A percentile compares a stretch with the other conserved stretches of the same genome.
These are phyloP conservation scores for Ischnus inquisitorius DNA, from an alignment of 2,888 invertebrate genomes.

Conservation along the genomic window DNA sequence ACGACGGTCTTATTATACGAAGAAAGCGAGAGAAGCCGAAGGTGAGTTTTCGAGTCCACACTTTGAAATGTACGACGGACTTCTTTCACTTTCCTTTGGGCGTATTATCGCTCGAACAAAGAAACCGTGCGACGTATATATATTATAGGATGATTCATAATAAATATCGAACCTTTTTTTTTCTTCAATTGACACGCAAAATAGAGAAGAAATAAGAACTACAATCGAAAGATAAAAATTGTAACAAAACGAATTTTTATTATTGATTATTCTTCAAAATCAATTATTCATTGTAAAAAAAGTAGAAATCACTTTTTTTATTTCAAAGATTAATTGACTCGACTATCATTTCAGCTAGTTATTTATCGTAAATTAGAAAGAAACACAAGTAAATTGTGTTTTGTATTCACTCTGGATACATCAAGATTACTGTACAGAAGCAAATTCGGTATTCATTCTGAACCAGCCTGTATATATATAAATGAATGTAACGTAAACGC, in stretches of 20 bases:
- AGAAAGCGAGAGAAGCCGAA: conserved; percentile 90
- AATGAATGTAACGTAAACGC: conserved; percentile 6
- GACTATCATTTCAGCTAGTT: no score
- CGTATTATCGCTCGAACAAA: conserved; percentile 6
- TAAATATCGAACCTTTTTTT: background rate
- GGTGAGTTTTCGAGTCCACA: conserved; percentile 86
- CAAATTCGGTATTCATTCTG: no score
- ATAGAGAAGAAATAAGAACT: background rate
- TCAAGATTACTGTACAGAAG: no score
- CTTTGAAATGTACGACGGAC: conserved; percentile 15
- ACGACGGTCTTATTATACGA: conserved; percentile 92
- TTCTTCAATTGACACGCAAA: background rate
- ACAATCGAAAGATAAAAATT: background rate
- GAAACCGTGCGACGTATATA: background rate
- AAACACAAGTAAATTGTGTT: no score
- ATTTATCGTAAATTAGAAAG: no score
- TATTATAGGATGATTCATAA: no score
- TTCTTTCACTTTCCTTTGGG: conserved; percentile 67
- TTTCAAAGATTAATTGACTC: no score
- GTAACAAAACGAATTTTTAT: no score
- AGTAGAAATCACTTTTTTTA: no score
- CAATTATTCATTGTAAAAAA: no score
- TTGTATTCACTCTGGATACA: no score
- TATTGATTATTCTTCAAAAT: no score
- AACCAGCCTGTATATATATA: background rate